phyloP scores from a whole-genome alignment of 2,113 vertebrate species.

The Eurypyga helias region DNA sequence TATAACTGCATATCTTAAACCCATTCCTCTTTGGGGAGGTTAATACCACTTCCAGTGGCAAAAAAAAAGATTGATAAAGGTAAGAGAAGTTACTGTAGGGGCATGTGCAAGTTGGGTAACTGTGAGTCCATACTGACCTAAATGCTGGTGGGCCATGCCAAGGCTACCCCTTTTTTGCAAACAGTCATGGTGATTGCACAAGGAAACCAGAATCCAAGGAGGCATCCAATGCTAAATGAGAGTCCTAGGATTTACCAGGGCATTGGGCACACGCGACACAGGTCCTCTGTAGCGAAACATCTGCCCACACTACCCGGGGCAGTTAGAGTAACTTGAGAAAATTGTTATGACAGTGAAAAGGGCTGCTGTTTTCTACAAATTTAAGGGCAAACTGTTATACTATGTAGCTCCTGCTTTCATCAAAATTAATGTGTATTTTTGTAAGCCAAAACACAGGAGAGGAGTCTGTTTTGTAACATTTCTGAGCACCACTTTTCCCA shows the following conservation, averaged over 20 bases:
- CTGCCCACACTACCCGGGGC: fast-evolving
- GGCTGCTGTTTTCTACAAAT: not conserved
- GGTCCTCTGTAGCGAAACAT: not conserved
- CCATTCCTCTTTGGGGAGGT: not conserved
- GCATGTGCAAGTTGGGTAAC: not conserved
- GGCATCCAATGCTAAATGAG: not conserved
- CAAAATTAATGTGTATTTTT: not conserved
- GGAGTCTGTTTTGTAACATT: not conserved
- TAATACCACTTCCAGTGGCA: not conserved
- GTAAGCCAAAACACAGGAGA: not conserved
- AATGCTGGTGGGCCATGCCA: not conserved
- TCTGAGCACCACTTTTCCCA: not conserved
- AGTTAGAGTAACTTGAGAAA: not conserved
- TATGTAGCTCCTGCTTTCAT: not conserved
- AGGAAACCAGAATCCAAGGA: not conserved
- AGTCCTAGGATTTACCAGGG: not conserved
- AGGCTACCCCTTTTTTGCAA: not conserved
- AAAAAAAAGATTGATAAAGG: not conserved
- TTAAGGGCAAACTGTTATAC: not conserved
- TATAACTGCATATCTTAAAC: not conserved
- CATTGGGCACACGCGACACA: no score
- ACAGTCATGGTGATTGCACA: no score
- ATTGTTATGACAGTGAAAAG: not conserved
- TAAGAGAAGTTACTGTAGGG: not conserved
- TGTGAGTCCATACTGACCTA: not conserved